Conservation (phyloP, 2,888 invertebrate genomes). For the Colostygia pectinataria region DNA sequence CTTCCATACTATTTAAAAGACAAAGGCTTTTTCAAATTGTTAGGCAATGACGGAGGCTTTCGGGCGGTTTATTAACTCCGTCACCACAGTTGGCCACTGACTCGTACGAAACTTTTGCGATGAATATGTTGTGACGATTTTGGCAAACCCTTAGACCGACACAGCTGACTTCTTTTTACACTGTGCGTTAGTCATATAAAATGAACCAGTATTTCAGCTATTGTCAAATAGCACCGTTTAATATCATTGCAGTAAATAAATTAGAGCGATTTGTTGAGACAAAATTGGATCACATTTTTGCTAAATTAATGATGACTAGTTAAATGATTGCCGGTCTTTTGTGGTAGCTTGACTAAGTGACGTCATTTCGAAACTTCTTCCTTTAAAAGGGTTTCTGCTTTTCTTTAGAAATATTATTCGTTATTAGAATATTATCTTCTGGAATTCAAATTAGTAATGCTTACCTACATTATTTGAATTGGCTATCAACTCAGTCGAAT, state of each 20-base stretch:
- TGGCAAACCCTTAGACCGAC: background rate
- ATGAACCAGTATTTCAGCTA: conserved; percentile 23
- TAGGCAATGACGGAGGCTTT: no score
- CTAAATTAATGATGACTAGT: conserved; percentile 13
- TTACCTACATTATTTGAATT: no score
- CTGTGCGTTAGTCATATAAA: conserved; percentile 8
- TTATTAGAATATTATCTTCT: no score
- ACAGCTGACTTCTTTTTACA: background rate
- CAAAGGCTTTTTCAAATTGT: no score
- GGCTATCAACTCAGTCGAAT: no score
- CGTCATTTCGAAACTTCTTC: conserved; percentile 9
- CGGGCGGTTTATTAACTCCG: no score
- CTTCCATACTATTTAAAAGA: no score
- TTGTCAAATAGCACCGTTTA: conserved; percentile 36
- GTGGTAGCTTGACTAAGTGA: conserved; percentile 15
- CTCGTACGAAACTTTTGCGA: no score
- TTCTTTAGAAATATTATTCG: background rate
- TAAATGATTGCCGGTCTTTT: conserved; percentile 12
- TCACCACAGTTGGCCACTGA: no score
- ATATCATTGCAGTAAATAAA: conserved; percentile 33
- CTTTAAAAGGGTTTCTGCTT: background rate
- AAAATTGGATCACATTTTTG: conserved; percentile 26
- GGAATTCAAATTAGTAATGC: no score
- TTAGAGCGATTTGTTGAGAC: conserved; percentile 29
- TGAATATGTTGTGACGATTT: no score